phyloP scores from a whole-genome alignment of 92 coral and sea anemone genomes.

The Ricordea florida region DNA sequence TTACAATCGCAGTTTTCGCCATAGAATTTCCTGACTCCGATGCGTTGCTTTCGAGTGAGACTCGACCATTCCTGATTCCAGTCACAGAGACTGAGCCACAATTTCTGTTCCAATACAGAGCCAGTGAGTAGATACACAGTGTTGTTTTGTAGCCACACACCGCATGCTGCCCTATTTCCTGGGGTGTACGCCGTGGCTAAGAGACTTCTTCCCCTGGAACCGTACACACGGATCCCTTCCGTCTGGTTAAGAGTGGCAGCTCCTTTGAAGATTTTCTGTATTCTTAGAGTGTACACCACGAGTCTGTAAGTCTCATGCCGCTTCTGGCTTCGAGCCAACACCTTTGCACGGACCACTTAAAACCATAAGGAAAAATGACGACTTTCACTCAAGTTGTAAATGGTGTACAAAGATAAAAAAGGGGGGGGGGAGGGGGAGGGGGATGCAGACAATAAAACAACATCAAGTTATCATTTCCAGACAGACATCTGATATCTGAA shows the following conservation, averaged over 20 bases:
- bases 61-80: slow-evolving; percentile 76
- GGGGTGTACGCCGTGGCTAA: slow-evolving; percentile 49
- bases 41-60: slow-evolving; percentile 63
- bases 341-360: slow-evolving; percentile 31
- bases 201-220: slow-evolving; percentile 19
- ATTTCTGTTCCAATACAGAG: slow-evolving; percentile 13
- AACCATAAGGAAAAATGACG: not conserved
- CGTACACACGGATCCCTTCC: not conserved
- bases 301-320: too few species aligned
- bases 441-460: too few species aligned
- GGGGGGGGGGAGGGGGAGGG: too few species aligned
- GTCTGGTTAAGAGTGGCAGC: not conserved
- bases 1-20: slow-evolving; percentile 78
- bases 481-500: too few species aligned
- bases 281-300: slow-evolving; percentile 57
- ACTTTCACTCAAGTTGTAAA: too few species aligned
- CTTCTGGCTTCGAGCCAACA: too few species aligned
- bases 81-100: slow-evolving; percentile 57
- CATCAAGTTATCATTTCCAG: too few species aligned
- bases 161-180: slow-evolving; percentile 19
- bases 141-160: slow-evolving; percentile 37
- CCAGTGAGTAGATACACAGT: slow-evolving; percentile 70
- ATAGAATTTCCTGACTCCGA: slow-evolving; percentile 69
- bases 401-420: not conserved
- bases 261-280: slow-evolving; percentile 70